A percentile compares a stretch with the other conserved stretches of the same genome.
Conservation (phyloP, 2,113 vertebrate species). For the Microcebus murinus region DNA sequence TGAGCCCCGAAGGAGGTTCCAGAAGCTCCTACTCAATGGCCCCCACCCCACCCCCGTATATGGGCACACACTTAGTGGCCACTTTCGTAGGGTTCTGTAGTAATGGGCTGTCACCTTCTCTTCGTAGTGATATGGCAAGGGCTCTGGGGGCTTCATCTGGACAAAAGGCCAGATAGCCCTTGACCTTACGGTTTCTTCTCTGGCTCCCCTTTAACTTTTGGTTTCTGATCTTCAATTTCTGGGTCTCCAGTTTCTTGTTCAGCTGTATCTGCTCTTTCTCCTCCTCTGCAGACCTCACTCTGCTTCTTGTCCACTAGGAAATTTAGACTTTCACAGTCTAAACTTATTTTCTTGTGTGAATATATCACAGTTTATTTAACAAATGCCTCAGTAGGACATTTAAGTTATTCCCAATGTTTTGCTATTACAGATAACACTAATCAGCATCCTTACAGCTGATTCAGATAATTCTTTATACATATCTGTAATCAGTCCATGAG, state of each 20-base stretch:
- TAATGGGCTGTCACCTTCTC: neutral
- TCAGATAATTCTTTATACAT: neutral
- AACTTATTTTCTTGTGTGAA: neutral
- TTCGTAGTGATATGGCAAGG: neutral
- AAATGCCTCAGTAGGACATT: neutral
- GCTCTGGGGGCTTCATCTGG: neutral
- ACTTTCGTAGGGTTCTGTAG: neutral
- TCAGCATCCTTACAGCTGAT: neutral
- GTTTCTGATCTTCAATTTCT: neutral
- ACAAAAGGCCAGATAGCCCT: neutral
- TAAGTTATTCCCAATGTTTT: constrained; percentile 16
- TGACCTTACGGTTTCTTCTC: neutral
- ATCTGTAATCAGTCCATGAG: neutral
- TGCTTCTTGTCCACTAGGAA: neutral
- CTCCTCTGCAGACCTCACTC: neutral
- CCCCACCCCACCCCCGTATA: rapidly evolving
- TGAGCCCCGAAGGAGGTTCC: neutral
- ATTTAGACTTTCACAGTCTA: neutral
- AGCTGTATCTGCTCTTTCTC: neutral
- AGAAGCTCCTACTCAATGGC: neutral
- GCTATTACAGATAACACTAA: neutral
- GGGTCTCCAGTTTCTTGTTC: neutral
- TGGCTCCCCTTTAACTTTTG: neutral
- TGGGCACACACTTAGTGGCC: neutral
- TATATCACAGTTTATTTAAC: neutral